These are phyloP conservation scores for Sminthurinus aureus DNA, from an alignment of 2,888 invertebrate genomes.

Conservation along the genomic window DNA sequence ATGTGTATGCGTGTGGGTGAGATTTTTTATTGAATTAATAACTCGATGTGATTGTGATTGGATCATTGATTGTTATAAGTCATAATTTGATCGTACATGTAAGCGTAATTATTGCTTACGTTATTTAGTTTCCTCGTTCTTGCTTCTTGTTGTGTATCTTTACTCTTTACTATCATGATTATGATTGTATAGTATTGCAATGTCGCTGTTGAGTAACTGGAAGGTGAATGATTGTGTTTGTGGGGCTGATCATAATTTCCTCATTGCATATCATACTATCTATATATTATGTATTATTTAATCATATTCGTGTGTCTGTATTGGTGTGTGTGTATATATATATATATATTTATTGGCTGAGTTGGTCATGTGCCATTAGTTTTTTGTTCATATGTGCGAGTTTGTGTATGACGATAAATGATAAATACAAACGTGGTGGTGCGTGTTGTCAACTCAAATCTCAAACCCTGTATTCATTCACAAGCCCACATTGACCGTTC, in stretches of 20 bases:
- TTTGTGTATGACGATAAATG: background rate
- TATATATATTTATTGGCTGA: background rate
- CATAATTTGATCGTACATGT: background rate
- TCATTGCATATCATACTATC: background rate
- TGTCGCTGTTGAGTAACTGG: background rate
- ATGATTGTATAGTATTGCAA: background rate
- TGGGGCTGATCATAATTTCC: background rate
- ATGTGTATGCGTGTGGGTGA: no score
- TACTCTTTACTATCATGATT: background rate
- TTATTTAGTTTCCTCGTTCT: background rate
- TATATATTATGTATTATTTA: background rate
- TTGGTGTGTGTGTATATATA: no score
- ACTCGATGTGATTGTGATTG: background rate
- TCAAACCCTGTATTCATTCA: background rate
- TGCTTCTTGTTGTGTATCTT: background rate
- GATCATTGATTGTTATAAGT: background rate
- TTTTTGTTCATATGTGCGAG: background rate
- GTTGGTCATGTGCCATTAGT: conserved; percentile 1
- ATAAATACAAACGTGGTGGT: background rate
- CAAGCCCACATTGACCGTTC: background rate
- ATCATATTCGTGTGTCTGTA: background rate
- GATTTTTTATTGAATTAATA: background rate
- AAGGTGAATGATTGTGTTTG: no score
- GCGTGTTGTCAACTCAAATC: background rate
- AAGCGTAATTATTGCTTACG: background rate